Evolutionary conservation across 2,888 invertebrate genomes (phyloP), one percentile per base, ranked within the genome.

Genomic region (Phortica magna): DNA sequence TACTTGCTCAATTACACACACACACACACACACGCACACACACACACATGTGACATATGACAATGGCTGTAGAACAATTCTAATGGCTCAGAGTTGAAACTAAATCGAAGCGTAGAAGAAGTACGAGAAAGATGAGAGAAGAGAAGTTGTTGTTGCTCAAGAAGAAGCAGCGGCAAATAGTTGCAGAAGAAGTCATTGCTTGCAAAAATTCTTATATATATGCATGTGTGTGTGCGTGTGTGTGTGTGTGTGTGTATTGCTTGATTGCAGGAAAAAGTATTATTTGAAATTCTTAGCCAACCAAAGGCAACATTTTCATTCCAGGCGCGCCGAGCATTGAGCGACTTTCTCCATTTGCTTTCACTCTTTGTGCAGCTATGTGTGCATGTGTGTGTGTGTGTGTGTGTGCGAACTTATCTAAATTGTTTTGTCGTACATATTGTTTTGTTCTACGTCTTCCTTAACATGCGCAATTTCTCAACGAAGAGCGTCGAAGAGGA

Each of bases 391-490:
- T 61, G 61, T 22, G 61, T 9, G 61, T 61, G 19, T n/a, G 80
- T 82, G 83, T 83, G 86, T 86, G 87, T 81, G 86, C 88, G 88
- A 85, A 85, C 85, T 88, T 88, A 88, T 88, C 85, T 85, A 88
- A 88, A 88, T 85, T 85, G 88, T 85, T 87, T 86, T 87, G 87
- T 85, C 85, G 88, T 85, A 88, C 88, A 88, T 85, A 85, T 85
- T 88, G 87, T 88, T 88, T 84, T 86, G 85, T 80, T 88, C 83
- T 14, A 55, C 55, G 17, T 55, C 55, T 55, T 55, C 55, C 6
- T 55, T n/a, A 14, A 17, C 17, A 55, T 14, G 10, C 55, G 55
- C 9, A 31, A 31, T 31, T 31, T 31, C 55, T 55, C 14, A 17
- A 55, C 55, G 55, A 10, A 55, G 1, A 55, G 55, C 17, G 0